Conservation (phyloP, 2,888 invertebrate species). For the Cartodere bifasciata region DNA sequence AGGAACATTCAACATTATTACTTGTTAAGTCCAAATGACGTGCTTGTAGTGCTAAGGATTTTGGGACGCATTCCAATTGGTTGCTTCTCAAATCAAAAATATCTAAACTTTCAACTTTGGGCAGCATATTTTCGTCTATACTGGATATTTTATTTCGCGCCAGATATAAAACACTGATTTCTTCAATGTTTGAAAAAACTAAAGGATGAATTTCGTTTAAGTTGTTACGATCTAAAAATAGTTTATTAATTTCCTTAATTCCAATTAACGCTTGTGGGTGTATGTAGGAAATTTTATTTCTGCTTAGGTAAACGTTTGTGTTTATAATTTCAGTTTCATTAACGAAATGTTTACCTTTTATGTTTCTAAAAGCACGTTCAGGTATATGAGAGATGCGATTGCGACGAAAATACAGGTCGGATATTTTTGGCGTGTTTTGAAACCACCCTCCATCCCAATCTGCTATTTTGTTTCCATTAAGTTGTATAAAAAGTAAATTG, state of each 20-base stretch:
- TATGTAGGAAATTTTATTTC: slow-evolving; percentile 18
- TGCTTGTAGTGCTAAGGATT: not conserved
- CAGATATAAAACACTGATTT: slow-evolving; percentile 6
- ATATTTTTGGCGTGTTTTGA: slow-evolving; percentile 23
- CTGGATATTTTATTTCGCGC: slow-evolving; percentile 5
- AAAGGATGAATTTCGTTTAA: slow-evolving; percentile 15
- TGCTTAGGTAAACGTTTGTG: slow-evolving; percentile 15
- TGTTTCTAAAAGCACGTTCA: slow-evolving; percentile 24
- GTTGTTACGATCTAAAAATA: slow-evolving; percentile 21
- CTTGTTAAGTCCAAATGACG: not conserved
- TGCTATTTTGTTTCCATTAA: slow-evolving; percentile 25
- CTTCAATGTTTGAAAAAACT: slow-evolving; percentile 10
- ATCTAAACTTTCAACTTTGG: slow-evolving; percentile 1
- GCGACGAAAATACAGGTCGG: slow-evolving; percentile 23
- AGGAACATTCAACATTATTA: slow-evolving; percentile 5
- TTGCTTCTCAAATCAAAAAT: slow-evolving; percentile 4
- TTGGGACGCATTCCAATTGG: slow-evolving; percentile 5
- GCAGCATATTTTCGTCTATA: not conserved
- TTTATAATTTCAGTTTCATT: slow-evolving; percentile 15
- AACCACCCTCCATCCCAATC: slow-evolving; percentile 28
- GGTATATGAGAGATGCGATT: slow-evolving; percentile 24
- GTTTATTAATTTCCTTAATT: slow-evolving; percentile 18
- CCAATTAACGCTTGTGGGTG: slow-evolving; percentile 17
- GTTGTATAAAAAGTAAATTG: slow-evolving; percentile 21
- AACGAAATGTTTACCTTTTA: slow-evolving; percentile 19